Percentiles rank a stretch among this genome's conserved stretches.
Conservation (phyloP, 2,113 vertebrate genomes). For the Eidolon helvum region DNA sequence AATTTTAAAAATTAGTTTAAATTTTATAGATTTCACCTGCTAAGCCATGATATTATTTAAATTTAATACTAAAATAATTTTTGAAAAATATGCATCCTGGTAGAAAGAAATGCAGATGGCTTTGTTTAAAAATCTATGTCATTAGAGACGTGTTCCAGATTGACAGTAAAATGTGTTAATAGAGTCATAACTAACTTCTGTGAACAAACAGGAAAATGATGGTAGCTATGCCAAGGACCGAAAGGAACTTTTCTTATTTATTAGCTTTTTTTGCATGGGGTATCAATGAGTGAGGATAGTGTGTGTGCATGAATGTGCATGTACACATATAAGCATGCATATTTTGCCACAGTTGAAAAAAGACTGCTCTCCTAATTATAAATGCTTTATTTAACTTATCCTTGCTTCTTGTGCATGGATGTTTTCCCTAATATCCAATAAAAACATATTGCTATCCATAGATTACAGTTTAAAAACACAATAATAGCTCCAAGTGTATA, state of each 20-base stretch:
- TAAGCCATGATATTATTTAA: background rate
- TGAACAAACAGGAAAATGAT: background rate
- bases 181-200: background rate
- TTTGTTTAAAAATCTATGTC: slow-evolving; percentile 43
- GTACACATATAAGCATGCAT: background rate
- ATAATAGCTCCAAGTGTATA: background rate
- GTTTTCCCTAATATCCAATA: background rate
- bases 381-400: background rate
- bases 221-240: background rate
- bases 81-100: background rate
- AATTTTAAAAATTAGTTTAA: background rate
- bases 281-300: background rate
- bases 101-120: slow-evolving; percentile 27
- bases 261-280: background rate
- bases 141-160: slow-evolving; percentile 49
- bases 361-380: background rate
- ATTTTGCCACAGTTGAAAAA: background rate
- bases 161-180: slow-evolving; percentile 33
- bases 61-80: background rate
- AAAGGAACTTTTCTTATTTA: background rate
- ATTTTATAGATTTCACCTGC: background rate
- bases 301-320: background rate
- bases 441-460: background rate
- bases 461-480: background rate
- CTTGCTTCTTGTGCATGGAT: background rate